These are phyloP conservation scores for Ellobium chinense DNA, from an alignment of 2,888 invertebrate species.

Conservation along the genomic window DNA sequence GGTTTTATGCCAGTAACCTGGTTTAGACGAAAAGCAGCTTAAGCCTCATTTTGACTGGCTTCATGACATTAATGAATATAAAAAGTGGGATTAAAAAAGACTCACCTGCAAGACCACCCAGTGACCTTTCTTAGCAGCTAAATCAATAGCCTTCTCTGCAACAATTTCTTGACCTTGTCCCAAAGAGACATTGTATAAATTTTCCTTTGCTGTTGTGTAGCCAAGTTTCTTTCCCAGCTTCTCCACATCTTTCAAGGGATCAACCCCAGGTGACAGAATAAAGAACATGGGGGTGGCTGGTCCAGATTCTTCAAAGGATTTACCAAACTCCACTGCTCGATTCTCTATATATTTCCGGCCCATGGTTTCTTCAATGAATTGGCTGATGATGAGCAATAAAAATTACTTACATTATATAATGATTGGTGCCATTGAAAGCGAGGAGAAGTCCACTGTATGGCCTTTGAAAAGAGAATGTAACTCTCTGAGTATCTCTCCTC, in stretches of 20 bases:
- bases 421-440: no score
- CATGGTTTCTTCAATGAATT: conserved; percentile 96
- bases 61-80: no score
- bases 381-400: no score
- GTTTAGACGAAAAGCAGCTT: no score
- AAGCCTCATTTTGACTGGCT: no score
- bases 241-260: conserved; percentile 97
- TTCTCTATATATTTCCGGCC: conserved; percentile 94
- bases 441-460: no score
- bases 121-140: conserved; percentile 90
- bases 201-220: conserved; percentile 87
- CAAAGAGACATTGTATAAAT: conserved; percentile 96
- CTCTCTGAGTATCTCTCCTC: no score
- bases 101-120: conserved; percentile 94
- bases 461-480: no score
- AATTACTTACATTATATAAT: no score
- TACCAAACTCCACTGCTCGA: conserved; percentile 92
- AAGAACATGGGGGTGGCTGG: conserved; percentile 97
- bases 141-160: conserved; percentile 95
- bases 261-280: conserved; percentile 97
- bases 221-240: conserved; percentile 90
- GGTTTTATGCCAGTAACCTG: no score
- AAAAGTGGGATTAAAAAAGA: no score
- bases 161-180: conserved; percentile 96
- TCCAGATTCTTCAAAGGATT: conserved; percentile 96